phyloP scores from a whole-genome alignment of 2,888 invertebrate species.

The Drosophila koepferae region DNA sequence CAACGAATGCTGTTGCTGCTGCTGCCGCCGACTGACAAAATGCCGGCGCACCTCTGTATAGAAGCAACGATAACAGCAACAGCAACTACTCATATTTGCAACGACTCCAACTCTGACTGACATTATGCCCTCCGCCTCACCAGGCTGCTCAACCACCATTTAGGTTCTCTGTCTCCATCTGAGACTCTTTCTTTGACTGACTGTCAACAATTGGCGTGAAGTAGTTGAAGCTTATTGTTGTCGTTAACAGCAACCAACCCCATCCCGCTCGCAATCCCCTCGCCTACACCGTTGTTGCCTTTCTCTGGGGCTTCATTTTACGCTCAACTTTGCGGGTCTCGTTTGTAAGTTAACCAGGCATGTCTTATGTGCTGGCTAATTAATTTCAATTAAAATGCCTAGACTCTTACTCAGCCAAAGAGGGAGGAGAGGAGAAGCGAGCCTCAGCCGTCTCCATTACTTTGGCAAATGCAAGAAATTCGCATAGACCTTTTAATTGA shows the following conservation, averaged over 20 bases:
- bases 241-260: conserved; percentile 38
- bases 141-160: not conserved
- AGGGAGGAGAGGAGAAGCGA: not conserved
- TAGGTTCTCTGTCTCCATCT: not conserved
- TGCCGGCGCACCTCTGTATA: conserved; percentile 50
- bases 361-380: conserved; percentile 71
- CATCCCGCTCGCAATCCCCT: not conserved
- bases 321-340: conserved; percentile 42
- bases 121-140: not conserved
- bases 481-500: conserved; percentile 71
- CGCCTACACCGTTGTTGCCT: not conserved
- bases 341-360: conserved; percentile 60
- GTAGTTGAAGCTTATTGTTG: conserved; percentile 66
- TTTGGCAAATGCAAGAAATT: conserved; percentile 46
- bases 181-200: conserved; percentile 39
- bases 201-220: conserved; percentile 77
- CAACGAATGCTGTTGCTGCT: conserved; percentile 60
- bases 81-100: conserved; percentile 43
- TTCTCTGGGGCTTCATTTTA: conserved; percentile 9
- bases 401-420: conserved; percentile 58
- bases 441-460: not conserved
- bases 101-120: conserved; percentile 24
- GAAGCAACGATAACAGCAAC: conserved; percentile 8
- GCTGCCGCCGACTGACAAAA: conserved; percentile 50
- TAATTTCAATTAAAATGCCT: conserved; percentile 80